phyloP scores from a whole-genome alignment of 1,140 invertebrate genomes.

The Leptinotarsa undecemlineata region DNA sequence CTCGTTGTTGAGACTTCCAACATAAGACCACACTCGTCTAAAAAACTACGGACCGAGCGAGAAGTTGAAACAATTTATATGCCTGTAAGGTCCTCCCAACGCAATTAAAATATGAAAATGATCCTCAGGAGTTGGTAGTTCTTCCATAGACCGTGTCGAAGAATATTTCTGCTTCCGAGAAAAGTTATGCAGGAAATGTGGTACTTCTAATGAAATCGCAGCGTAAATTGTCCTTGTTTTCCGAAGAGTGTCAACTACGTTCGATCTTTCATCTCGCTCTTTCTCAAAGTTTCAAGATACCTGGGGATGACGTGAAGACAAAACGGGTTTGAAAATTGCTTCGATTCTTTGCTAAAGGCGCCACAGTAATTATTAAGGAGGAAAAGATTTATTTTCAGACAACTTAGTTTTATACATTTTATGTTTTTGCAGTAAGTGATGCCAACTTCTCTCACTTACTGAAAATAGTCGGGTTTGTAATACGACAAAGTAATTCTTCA shows the following conservation, averaged over 20 bases:
- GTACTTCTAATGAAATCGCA: slow-evolving; percentile 4
- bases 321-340: not conserved
- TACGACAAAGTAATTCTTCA: slow-evolving; percentile 8
- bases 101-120: slow-evolving; percentile 25
- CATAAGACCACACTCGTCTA: not conserved
- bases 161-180: slow-evolving; percentile 12
- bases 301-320: slow-evolving; percentile 1
- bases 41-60: not conserved
- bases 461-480: not conserved
- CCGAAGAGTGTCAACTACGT: too few relatives aligned
- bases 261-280: too few relatives aligned
- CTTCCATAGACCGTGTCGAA: slow-evolving; percentile 17
- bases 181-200: slow-evolving; percentile 24
- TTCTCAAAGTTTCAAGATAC: not conserved
- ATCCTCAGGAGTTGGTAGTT: slow-evolving; percentile 21
- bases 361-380: slow-evolving; percentile 24
- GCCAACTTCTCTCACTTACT: not conserved
- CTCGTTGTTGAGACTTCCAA: not conserved
- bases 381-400: slow-evolving; percentile 27
- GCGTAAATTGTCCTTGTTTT: not conserved
- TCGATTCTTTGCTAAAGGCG: not conserved
- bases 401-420: slow-evolving; percentile 23
- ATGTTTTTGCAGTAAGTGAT: slow-evolving; percentile 7
- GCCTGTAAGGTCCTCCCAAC: not conserved
- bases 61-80: not conserved